phyloP scores from a whole-genome alignment of 2,113 vertebrate genomes.

The Cromileptes altivelis region DNA sequence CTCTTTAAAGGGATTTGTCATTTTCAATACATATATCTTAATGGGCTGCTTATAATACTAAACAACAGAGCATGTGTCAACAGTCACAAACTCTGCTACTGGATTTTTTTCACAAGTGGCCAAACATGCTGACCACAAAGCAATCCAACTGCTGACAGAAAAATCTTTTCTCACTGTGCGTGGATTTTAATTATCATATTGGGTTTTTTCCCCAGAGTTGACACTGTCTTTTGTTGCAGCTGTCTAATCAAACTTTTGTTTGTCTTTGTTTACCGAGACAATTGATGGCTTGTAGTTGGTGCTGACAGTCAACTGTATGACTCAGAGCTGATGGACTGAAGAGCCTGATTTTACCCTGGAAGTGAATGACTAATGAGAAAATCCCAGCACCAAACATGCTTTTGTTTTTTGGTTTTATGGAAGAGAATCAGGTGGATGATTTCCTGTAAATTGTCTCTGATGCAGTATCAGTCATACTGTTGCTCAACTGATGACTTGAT shows the following conservation, averaged over 20 bases:
- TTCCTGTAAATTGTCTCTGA: slow-evolving; percentile 22
- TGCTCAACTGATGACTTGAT: slow-evolving; percentile 15
- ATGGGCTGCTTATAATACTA: not conserved
- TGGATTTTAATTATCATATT: slow-evolving; percentile 15
- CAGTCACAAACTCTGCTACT: not conserved
- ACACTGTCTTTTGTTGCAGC: slow-evolving; percentile 11
- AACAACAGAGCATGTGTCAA: not conserved
- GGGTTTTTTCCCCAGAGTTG: not conserved
- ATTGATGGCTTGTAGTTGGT: slow-evolving; percentile 33
- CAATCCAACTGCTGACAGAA: not conserved
- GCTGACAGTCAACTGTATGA: slow-evolving; percentile 33
- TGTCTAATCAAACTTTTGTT: slow-evolving; percentile 15
- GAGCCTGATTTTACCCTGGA: not conserved
- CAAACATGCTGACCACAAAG: slow-evolving; percentile 3
- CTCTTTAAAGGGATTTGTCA: slow-evolving; percentile 2
- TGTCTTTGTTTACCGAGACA: slow-evolving; percentile 35
- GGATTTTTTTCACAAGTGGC: not conserved
- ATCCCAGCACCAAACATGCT: not conserved
- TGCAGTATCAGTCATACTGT: slow-evolving; percentile 9
- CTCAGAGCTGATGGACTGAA: slow-evolving; percentile 33
- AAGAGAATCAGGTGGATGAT: not conserved
- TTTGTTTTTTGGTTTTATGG: not conserved
- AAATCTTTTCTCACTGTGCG: not conserved
- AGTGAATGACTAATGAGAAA: slow-evolving; percentile 17
- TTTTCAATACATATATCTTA: not conserved